These are phyloP conservation scores for Ferrisia virgata DNA, from an alignment of 2,888 invertebrate species.

Conservation along the genomic window DNA sequence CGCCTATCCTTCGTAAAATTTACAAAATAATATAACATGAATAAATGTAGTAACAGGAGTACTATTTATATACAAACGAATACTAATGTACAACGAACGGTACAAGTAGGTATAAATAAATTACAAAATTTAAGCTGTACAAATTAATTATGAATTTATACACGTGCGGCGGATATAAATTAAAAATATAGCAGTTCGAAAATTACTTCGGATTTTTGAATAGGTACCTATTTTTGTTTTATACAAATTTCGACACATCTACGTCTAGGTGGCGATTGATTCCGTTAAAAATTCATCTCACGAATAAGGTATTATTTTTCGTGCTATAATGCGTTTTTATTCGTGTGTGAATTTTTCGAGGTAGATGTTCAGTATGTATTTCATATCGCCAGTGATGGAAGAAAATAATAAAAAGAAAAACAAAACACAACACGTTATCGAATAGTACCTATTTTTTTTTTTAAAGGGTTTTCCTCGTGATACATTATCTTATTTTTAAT, in stretches of 20 bases:
- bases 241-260: neutral
- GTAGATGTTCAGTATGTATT: neutral
- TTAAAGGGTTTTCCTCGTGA: neutral
- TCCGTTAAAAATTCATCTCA: neutral
- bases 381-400: neutral
- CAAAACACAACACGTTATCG: neutral
- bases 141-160: slow-evolving; percentile 21
- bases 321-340: neutral
- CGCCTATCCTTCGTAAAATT: slow-evolving; percentile 29
- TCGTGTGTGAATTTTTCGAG: neutral
- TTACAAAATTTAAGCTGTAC: slow-evolving; percentile 28
- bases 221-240: neutral
- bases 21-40: neutral
- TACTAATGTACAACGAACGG: slow-evolving; percentile 13
- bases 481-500: neutral
- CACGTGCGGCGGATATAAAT: neutral
- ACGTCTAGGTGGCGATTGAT: neutral
- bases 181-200: neutral
- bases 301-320: neutral
- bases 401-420: neutral
- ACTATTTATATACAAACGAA: neutral
- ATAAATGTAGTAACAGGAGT: slow-evolving; percentile 11
- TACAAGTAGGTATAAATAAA: slow-evolving; percentile 7
- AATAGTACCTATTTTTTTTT: neutral
- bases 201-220: neutral